Conservation (phyloP, 2,888 invertebrate genomes). For the Notodonta dromedarius region DNA sequence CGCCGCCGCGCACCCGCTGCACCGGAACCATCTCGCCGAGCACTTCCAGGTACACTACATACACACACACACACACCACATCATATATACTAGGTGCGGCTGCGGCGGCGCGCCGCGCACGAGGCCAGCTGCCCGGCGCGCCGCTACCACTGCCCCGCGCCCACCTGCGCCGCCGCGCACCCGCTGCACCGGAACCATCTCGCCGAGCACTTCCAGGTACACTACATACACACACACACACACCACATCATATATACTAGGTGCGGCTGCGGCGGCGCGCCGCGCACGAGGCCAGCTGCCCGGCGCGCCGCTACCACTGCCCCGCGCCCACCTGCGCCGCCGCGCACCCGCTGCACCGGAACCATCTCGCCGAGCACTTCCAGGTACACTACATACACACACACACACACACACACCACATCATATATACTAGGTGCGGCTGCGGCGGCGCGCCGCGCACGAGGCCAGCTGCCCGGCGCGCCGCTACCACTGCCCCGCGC, state of each 20-base stretch:
- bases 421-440: too few species aligned
- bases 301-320: slow-evolving; percentile 60
- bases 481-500: slow-evolving; percentile 63
- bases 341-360: slow-evolving; percentile 59
- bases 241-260: too few species aligned
- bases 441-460: too few species aligned
- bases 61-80: too few species aligned
- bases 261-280: too few species aligned
- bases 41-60: slow-evolving; percentile 34
- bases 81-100: too few species aligned
- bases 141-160: slow-evolving; percentile 63
- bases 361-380: slow-evolving; percentile 32
- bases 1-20: slow-evolving; percentile 56
- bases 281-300: too few species aligned
- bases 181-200: slow-evolving; percentile 50
- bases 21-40: slow-evolving; percentile 32
- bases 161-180: slow-evolving; percentile 55
- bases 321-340: slow-evolving; percentile 49
- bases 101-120: too few species aligned
- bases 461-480: slow-evolving; percentile 23
- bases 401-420: too few species aligned
- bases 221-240: too few species aligned
- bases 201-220: slow-evolving; percentile 36
- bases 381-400: slow-evolving; percentile 21
- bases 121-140: slow-evolving; percentile 23